Base-by-base conservation (phyloP, 2,797 vertebrate species). In the Sphenopsis melanotis region DNA sequence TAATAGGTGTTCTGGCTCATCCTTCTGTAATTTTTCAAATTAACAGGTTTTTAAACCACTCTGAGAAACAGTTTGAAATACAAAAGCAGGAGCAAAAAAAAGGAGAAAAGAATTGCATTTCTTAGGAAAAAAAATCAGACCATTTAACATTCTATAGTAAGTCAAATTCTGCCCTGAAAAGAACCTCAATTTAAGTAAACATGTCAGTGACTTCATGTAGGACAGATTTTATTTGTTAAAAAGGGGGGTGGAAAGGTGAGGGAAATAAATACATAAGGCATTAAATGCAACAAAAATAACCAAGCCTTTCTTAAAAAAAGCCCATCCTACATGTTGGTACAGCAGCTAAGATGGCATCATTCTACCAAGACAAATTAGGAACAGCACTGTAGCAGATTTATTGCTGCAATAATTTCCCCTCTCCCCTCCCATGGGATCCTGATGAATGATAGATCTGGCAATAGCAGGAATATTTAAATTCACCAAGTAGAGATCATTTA, bases 191-290 rank as follows among this genome's bases (percentile, higher is more conserved):
- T 79, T 49, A 78, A 83, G 63, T 77, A 87, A 94, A 90, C 1
- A 3, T 64, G 13, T 46, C 44, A 42, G 32, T 87, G 68, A 72
- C 59, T 93, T 76, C 60, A 76, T 7, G 0, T 37, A 80, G 71
- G 49, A 77, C 49, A 80, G 52, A 64, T 89, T 90, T 83, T 90
- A 59, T 92, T 94, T 94, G 52, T 90, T 93, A 65, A 56, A 81
- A 41, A 76, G 34, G 55, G 66, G 7, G 27, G 42, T 89, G 61
- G 61, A 93, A 95, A 76, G 39, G 36, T 76, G 76, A 71, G 52
- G 19, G 23, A 90, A 83, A 56, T 69, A 88, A 96, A 84, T 75
- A 85, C 12, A 36, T 39, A 78, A 82, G 32, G 32, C 52, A 77
- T 79, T 79, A 84, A 84, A 79, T 59, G 22, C 18, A 81, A 77